These are phyloP conservation scores for Melitaea cinxia DNA, from an alignment of 1,140 invertebrate species.

Conservation along the genomic window DNA sequence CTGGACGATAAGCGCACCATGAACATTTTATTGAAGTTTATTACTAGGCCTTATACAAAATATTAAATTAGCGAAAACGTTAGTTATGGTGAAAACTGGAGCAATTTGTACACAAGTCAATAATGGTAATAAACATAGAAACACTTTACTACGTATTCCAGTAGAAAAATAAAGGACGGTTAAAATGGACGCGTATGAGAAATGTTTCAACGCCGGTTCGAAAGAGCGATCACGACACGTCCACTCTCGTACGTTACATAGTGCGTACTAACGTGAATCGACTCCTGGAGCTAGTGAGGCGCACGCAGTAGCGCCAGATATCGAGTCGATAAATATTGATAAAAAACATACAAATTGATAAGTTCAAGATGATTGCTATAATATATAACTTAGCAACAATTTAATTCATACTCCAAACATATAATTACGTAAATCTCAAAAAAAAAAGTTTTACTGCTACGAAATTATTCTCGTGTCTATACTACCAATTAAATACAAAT, in stretches of 20 bases:
- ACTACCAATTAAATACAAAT: too few species aligned
- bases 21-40: constrained; percentile 22
- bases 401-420: neutral
- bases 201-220: constrained; percentile 52
- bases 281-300: constrained; percentile 62
- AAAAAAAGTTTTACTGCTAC: too few species aligned
- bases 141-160: constrained; percentile 36
- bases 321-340: constrained; percentile 60
- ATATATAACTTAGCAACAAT: neutral
- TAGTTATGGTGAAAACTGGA: constrained; percentile 5
- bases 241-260: constrained; percentile 45
- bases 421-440: too few species aligned
- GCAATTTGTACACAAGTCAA: constrained; percentile 1
- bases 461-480: too few species aligned
- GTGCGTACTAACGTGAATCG: constrained; percentile 69
- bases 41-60: constrained; percentile 22
- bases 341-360: too few species aligned
- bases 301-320: constrained; percentile 60
- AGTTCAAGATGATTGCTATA: neutral
- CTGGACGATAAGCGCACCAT: constrained; percentile 21
- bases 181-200: constrained; percentile 52
- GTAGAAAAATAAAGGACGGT: constrained; percentile 49
- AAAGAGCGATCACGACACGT: constrained; percentile 43
- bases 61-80: constrained; percentile 15
- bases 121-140: constrained; percentile 11